Percentiles rank a stretch among this genome's conserved stretches.
These are phyloP conservation scores for Metacarcinus magister DNA, from an alignment of 2,888 invertebrate species.

Conservation along the genomic window DNA sequence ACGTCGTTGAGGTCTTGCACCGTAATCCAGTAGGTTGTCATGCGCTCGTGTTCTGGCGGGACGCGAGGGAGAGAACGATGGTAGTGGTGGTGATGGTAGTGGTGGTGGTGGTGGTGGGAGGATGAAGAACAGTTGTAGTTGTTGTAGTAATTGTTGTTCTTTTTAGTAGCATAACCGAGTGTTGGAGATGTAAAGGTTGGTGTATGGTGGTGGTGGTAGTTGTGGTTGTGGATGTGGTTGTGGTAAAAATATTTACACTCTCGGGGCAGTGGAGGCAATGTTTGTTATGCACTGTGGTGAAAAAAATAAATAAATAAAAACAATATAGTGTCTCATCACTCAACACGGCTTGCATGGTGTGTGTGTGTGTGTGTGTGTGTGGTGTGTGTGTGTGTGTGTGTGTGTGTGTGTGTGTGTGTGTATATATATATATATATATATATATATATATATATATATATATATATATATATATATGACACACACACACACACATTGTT, in stretches of 20 bases:
- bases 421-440: no score
- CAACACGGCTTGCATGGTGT: no score
- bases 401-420: no score
- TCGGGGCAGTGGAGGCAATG: no score
- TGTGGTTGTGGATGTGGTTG: neutral
- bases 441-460: no score
- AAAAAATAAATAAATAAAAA: neutral
- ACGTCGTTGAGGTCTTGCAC: conserved; percentile 82
- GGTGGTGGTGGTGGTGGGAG: neutral
- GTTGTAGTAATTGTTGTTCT: neutral
- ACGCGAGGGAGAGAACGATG: neutral
- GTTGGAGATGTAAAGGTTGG: neutral
- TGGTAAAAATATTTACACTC: neutral
- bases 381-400: no score
- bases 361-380: no score
- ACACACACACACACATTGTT: neutral
- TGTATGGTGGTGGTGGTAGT: neutral
- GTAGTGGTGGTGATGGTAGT: no score
- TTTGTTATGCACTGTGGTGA: no score
- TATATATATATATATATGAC: no score
- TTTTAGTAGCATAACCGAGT: neutral
- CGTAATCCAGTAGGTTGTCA: conserved; percentile 80
- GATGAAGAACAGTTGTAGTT: neutral
- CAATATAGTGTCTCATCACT: no score
- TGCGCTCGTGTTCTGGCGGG: conserved; percentile 73